Evolutionary conservation across 2,113 vertebrate species (phyloP).

Genomic region (Turnix velox): DNA sequence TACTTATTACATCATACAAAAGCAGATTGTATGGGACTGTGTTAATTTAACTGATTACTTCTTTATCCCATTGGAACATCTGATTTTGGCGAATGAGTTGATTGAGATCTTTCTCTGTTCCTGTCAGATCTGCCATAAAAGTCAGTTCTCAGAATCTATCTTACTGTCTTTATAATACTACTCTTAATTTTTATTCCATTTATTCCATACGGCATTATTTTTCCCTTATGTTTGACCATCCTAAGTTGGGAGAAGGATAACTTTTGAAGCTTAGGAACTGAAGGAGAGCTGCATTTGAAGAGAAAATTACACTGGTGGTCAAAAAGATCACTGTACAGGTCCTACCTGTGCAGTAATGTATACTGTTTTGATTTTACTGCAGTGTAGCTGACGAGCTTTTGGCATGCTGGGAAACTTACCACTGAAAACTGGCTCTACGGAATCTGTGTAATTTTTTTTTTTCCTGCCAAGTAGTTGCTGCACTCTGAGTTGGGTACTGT

Average conservation of each 20-base stretch:
- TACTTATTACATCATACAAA: fast-evolving
- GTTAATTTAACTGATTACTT: background rate
- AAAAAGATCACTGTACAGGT: background rate
- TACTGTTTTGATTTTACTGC: background rate
- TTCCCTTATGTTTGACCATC: background rate
- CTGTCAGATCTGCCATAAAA: background rate
- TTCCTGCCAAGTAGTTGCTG: background rate
- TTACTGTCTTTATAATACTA: background rate
- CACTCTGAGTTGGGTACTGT: background rate
- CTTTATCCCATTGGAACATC: background rate
- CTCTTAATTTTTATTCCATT: background rate
- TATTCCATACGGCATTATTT: fast-evolving
- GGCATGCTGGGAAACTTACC: background rate
- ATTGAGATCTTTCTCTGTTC: background rate
- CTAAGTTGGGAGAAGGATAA: background rate
- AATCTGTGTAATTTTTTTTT: constrained; percentile 6
- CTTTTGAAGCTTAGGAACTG: background rate
- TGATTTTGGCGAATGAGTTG: background rate
- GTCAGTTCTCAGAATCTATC: background rate
- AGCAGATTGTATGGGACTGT: background rate
- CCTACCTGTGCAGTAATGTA: background rate
- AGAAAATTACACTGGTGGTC: background rate
- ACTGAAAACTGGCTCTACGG: background rate
- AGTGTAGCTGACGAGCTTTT: background rate
- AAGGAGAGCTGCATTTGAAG: background rate